These are phyloP conservation scores for Hartigia nigra DNA, from an alignment of 2,888 invertebrate species.

Conservation along the genomic window DNA sequence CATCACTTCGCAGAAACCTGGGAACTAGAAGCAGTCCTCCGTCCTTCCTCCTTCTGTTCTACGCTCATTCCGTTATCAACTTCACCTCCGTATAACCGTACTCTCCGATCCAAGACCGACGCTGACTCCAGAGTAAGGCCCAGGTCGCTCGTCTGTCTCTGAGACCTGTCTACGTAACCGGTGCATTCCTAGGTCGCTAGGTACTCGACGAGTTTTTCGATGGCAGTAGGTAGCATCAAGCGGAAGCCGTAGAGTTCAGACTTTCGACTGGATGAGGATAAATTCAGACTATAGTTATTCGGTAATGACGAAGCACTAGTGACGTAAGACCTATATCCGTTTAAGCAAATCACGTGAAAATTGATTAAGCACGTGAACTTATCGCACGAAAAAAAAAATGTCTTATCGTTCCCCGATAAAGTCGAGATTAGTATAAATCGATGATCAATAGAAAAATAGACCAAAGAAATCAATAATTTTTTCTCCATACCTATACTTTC, in stretches of 20 bases:
- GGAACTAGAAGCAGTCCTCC: neutral
- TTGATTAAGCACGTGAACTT: neutral
- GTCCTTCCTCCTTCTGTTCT: neutral
- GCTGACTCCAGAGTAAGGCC: constrained; percentile 37
- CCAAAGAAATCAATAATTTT: neutral
- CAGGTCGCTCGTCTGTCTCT: constrained; percentile 41
- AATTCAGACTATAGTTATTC: neutral
- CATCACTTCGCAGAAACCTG: neutral
- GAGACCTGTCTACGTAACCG: constrained; percentile 36
- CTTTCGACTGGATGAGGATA: neutral
- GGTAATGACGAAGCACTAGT: neutral
- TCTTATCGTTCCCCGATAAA: neutral
- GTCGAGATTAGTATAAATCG: neutral
- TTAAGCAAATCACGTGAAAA: neutral
- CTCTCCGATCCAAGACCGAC: constrained; percentile 46
- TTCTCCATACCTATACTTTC: neutral
- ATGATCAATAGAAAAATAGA: neutral
- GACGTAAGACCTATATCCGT: neutral
- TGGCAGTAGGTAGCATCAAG: neutral
- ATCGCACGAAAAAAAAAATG: neutral
- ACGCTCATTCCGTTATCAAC: constrained; percentile 39
- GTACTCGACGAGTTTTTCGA: neutral
- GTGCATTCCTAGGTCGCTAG: constrained; percentile 7
- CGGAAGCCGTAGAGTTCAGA: neutral
- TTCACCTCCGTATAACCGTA: constrained; percentile 54